Conservation (phyloP, 1,140 invertebrate genomes). For the Archegozetes longisetosus region DNA sequence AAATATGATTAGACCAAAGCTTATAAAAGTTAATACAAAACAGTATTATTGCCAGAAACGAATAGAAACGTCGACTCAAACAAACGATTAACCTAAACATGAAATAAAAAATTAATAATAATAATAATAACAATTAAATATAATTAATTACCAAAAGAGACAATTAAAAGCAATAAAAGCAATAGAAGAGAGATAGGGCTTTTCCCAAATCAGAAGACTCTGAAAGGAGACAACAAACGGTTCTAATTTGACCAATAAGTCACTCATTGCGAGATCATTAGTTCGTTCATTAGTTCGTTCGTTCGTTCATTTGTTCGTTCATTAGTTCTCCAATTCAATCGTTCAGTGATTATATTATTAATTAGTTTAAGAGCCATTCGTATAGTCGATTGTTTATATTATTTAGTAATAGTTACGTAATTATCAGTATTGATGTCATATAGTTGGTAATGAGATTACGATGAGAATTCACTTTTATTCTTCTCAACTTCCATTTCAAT, state of each 20-base stretch:
- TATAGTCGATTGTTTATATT: too few relatives aligned
- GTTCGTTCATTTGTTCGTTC: too few relatives aligned
- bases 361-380: too few relatives aligned
- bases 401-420: too few relatives aligned
- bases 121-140: not conserved
- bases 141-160: conserved; percentile 24
- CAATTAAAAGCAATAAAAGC: conserved; percentile 23
- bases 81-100: conserved; percentile 23
- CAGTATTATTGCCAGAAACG: conserved; percentile 19
- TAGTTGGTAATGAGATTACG: too few relatives aligned
- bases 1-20: conserved; percentile 24
- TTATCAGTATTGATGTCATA: too few relatives aligned
- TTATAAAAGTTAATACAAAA: conserved; percentile 21
- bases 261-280: conserved; percentile 5
- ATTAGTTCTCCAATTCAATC: too few relatives aligned
- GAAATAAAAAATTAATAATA: not conserved
- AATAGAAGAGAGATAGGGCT: conserved; percentile 21
- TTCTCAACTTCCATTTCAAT: too few relatives aligned
- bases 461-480: too few relatives aligned
- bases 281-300: too few relatives aligned
- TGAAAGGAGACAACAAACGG: conserved; percentile 23
- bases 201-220: conserved; percentile 26
- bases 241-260: conserved; percentile 23
- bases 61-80: conserved; percentile 22
- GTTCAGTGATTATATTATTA: too few relatives aligned